phyloP scores from a whole-genome alignment of 2,113 vertebrate species.

The Epinephelus fuscoguttatus region DNA sequence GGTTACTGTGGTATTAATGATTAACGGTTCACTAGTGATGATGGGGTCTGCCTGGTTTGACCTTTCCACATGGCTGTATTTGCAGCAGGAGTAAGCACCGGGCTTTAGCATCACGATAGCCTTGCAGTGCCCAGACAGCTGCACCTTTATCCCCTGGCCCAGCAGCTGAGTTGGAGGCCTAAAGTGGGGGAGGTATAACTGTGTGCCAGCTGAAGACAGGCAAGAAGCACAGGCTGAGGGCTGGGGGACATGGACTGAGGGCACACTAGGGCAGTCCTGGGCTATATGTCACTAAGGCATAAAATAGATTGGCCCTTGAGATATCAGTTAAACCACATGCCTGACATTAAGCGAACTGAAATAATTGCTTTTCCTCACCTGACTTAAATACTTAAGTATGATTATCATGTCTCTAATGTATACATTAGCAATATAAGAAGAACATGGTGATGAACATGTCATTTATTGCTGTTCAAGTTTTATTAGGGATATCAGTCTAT shows the following conservation, averaged over 20 bases:
- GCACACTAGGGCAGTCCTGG: constrained; percentile 4
- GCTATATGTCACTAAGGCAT: constrained; percentile 32
- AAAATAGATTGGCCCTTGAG: constrained; percentile 37
- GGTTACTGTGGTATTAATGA: constrained; percentile 67
- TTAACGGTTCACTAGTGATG: constrained; percentile 63
- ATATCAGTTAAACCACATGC: constrained; percentile 35
- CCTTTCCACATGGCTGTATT: constrained; percentile 75
- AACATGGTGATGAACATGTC: background rate
- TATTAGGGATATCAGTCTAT: background rate
- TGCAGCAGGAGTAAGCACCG: constrained; percentile 65
- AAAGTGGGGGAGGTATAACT: constrained; percentile 13
- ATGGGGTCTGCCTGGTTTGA: constrained; percentile 69
- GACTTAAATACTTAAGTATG: constrained; percentile 3
- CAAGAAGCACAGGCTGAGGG: constrained; percentile 10
- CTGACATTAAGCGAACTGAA: constrained; percentile 38
- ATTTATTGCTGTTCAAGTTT: background rate
- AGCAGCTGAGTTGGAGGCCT: constrained; percentile 63
- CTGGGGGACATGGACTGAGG: background rate
- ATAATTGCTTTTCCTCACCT: background rate
- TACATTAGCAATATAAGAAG: background rate
- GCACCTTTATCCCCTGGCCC: constrained; percentile 72
- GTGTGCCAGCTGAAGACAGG: constrained; percentile 23
- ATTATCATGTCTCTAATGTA: background rate
- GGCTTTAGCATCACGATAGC: constrained; percentile 72
- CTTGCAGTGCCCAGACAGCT: constrained; percentile 74